Evolutionary conservation across 2,888 invertebrate species (phyloP), one percentile per base, ranked within the genome.

Genomic region (Merodon equestris): DNA sequence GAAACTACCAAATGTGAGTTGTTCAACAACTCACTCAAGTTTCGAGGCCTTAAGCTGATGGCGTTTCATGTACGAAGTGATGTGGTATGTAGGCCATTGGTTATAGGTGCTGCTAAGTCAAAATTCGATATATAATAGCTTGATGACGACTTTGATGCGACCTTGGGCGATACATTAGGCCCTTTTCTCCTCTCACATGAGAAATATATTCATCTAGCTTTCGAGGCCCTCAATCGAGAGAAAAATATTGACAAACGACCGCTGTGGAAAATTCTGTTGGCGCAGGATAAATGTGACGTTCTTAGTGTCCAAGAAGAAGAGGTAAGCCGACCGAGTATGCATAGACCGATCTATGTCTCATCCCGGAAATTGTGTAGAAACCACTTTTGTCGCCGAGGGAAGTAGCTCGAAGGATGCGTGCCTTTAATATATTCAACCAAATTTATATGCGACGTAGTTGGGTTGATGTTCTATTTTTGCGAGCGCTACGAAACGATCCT

Each of bases 251-350:
- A 88, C 13, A 40, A 34, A 0, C 83, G 88, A 7, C 84, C 86
- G 0, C 42, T 85, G n/a, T 88, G 87, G 87, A 87, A 87, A 71
- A 84, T 84, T 34, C 44, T 88, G 1, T 83, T 82, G 15, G 88
- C 86, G 17, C 82, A 83, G 42, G 83, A 75, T 0, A 85, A 85
- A 75, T 87, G 87, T 53, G 87, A 87, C 83, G 84, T 86, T 0
- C 64, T 86, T 1, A 88, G 88, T 53, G 81, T 86, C 44, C 82
- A 84, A 1, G 86, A 87, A 56, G 84, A 82, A 18, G 81, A 85
- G 83, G 83, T 82, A 1, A 1, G 3, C n/a, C n/a, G n/a, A n/a
- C n/a, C n/a, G n/a, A n/a, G n/a, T n/a, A n/a, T n/a, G n/a, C n/a
- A n/a, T n/a, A n/a, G n/a, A n/a, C n/a, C 1, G 13, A 34, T 17